phyloP scores from a whole-genome alignment of 2,113 vertebrate species.

The Vulpes vulpes region DNA sequence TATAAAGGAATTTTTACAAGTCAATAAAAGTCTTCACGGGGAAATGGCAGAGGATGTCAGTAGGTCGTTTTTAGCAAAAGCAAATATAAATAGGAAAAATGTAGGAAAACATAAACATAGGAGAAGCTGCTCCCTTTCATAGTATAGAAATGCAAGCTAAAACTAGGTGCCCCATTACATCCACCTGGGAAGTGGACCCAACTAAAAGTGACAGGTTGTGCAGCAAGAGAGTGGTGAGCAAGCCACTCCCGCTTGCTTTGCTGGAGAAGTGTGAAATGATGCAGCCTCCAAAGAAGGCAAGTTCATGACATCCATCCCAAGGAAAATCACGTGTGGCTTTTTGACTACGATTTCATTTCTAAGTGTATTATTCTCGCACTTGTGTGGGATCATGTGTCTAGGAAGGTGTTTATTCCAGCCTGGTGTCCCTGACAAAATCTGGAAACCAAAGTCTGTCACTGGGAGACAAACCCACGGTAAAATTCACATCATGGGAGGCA shows the following conservation, averaged over 20 bases:
- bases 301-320: background rate
- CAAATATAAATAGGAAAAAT: background rate
- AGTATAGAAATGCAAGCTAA: background rate
- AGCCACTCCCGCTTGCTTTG: background rate
- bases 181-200: background rate
- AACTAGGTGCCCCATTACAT: background rate
- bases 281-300: background rate
- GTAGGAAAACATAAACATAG: background rate
- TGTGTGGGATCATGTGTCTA: background rate
- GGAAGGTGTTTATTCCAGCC: background rate
- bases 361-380: background rate
- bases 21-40: background rate
- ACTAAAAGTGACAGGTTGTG: too few relatives aligned
- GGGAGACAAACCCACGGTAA: background rate
- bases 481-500: background rate
- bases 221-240: rapidly evolving
- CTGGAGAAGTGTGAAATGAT: background rate
- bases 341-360: background rate
- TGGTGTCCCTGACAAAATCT: background rate
- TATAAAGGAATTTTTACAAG: background rate
- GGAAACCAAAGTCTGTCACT: background rate
- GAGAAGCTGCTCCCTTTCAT: background rate
- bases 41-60: background rate
- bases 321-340: background rate
- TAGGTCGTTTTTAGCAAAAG: background rate